Evolutionary conservation across 1,140 invertebrate species (phyloP).

Genomic region (Solen grandis): DNA sequence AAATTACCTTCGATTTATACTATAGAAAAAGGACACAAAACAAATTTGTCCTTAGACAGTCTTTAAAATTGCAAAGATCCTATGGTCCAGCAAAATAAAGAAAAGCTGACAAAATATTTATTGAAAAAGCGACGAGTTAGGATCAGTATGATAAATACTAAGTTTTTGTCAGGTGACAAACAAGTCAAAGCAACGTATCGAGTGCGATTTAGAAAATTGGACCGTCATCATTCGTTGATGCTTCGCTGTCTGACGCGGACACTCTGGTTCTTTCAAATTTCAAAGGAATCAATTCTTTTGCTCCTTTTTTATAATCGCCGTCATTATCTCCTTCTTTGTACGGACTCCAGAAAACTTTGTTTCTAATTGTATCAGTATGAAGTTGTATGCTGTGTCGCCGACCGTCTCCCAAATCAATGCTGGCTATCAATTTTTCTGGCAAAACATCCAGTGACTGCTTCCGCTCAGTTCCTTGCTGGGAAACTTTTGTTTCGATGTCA

Average conservation of each 20-base stretch:
- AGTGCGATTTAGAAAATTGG: constrained; percentile 45
- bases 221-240: constrained; percentile 43
- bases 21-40: no score
- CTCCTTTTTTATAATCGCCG: background rate
- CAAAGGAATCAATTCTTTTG: constrained; percentile 1
- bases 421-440: constrained; percentile 49
- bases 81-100: no score
- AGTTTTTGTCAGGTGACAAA: no score
- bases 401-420: constrained; percentile 47
- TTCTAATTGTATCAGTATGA: constrained; percentile 8
- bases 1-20: no score
- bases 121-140: no score
- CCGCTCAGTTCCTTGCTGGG: background rate
- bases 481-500: constrained; percentile 29
- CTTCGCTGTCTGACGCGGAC: constrained; percentile 40
- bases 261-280: constrained; percentile 35
- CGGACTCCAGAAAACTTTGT: constrained; percentile 46
- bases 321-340: background rate
- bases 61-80: no score
- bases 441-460: constrained; percentile 29
- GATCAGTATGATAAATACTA: no score
- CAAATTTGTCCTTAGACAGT: no score
- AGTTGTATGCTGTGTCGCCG: constrained; percentile 26
- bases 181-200: no score
- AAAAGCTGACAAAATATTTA: no score